Evolutionary conservation across 2,113 vertebrate genomes (phyloP), one percentile per base, ranked within the genome.

Genomic region (Aleadryas rufinucha): DNA sequence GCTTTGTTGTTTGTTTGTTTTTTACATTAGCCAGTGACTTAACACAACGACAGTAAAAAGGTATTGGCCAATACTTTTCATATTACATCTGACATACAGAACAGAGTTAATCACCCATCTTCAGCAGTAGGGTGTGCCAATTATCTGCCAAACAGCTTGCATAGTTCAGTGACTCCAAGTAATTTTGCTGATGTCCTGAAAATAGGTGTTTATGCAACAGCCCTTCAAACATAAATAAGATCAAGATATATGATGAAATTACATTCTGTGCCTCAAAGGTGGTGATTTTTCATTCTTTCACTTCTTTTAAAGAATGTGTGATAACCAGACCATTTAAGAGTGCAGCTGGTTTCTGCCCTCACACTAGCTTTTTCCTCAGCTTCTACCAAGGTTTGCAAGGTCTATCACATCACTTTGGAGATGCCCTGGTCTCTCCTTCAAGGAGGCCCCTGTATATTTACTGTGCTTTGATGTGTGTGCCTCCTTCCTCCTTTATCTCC

Each of bases 151-250:
- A 84, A 75, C 8, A 59, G 4, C 12, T 76, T 87, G n/a, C 10
- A 52, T 5, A 76, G 53, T 6, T 61, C 41, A 85, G 28, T 50
- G 57, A 79, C 75, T 94, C 31, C 28, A 49, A 61, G 59, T 53
- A 82, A 83, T 87, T 94, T 59, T 91, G 61, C 78, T 94, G 74
- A 76, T 66, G 65, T 24, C 13, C 53, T 77, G 75, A 61, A 89
- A 79, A 89, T 8, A 72, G 52, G 41, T 47, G 16, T 53, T 96
- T 87, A 59, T 4, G 3, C 54, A 94, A 91, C 27, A 69, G 23
- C 18, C 15, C 11, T 76, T 84, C 41, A 68, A 82, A 79, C 13
- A 41, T 18, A 83, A 83, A 80, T 27, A 69, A 91, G 82, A 91
- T 42, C 37, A 72, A 79, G 61, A 59, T 45, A 54, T 7, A 4